Evolutionary conservation across 2,888 invertebrate genomes (phyloP).

Genomic region (Drosophila barbarae): DNA sequence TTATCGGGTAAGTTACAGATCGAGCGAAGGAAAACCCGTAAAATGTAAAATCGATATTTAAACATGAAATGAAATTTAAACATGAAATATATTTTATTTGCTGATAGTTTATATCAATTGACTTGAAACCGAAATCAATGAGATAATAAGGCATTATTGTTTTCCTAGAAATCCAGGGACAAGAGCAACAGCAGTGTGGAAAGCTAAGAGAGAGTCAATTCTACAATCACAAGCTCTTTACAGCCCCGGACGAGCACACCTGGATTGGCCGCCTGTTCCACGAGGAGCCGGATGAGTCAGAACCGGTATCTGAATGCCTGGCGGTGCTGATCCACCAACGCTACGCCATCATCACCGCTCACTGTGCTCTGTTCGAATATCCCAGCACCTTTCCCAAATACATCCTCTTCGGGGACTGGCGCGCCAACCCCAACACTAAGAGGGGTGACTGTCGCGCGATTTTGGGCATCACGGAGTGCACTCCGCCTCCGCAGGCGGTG

Average conservation of each 20-base stretch:
- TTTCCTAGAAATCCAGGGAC: background rate
- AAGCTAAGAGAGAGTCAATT: constrained; percentile 6
- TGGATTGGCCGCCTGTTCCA: constrained; percentile 9
- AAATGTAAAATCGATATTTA: background rate
- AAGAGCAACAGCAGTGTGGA: constrained; percentile 4
- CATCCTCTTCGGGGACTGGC: constrained; percentile 34
- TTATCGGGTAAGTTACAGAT: constrained; percentile 5
- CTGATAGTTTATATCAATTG: no score
- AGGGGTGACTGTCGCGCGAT: constrained; percentile 8
- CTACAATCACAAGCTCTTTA: constrained; percentile 6
- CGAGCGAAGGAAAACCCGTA: background rate
- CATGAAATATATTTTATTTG: no score
- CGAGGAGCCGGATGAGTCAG: background rate
- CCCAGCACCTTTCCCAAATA: background rate
- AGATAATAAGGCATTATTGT: background rate
- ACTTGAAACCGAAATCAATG: no score
- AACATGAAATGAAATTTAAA: no score
- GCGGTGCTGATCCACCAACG: constrained; percentile 26
- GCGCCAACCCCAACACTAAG: constrained; percentile 1
- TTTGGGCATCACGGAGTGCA: background rate
- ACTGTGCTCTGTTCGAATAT: constrained; percentile 7
- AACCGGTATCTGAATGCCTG: constrained; percentile 6
- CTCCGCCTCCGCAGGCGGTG: constrained; percentile 18
- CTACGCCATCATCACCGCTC: constrained; percentile 22
- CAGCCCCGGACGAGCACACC: constrained; percentile 9